Evolutionary conservation across 2,888 invertebrate genomes (phyloP), one percentile per base, ranked within the genome.

Genomic region (Hedya salicella): DNA sequence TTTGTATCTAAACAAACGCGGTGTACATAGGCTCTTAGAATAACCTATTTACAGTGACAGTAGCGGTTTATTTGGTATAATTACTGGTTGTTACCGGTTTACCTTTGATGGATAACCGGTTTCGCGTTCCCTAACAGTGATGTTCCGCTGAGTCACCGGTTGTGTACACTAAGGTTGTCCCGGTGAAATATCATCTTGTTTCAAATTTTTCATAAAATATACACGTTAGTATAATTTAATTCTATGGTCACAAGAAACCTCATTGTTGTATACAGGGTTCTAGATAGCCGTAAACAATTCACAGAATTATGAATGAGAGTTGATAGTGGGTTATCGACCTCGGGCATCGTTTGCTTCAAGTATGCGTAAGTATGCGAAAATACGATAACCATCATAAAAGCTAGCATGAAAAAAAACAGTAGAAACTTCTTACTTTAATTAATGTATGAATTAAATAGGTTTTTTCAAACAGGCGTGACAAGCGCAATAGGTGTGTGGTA

Each of bases 241-340:
- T 32, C 36, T 56, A 40, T 21, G 30, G 48, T 49, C 63, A 30
- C 39, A 25, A 6, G 63, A 68, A 78, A 82, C 82, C 82, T 85
- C 86, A 80, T 65, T 71, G 75, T 75, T 75, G 68, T 71, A 83
- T 79, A 87, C 88, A 88, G 88, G 88, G 88, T 87, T 81, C 73
- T 86, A 88, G 83, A 78, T 86, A 87, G 82, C 78, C 76, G 68
- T 75, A 78, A 79, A 74, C 69, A 77, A 75, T 73, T 71, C 69
- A 64, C 50, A 65, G 65, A 68, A 60, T 66, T 46, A 56, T 49
- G 17, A 32, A 25, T 4, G 25, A 25, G 25, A 17, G 8, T 36
- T 9, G 11, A 32, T n/a, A 30, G 44, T 25, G 42, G 42, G 42
- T 44, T 56, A 42, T 44, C 56, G 30, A 11, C 16, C 17, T 2